Evolutionary conservation across 2,113 vertebrate genomes (phyloP).

Genomic region (Agelaius phoeniceus): DNA sequence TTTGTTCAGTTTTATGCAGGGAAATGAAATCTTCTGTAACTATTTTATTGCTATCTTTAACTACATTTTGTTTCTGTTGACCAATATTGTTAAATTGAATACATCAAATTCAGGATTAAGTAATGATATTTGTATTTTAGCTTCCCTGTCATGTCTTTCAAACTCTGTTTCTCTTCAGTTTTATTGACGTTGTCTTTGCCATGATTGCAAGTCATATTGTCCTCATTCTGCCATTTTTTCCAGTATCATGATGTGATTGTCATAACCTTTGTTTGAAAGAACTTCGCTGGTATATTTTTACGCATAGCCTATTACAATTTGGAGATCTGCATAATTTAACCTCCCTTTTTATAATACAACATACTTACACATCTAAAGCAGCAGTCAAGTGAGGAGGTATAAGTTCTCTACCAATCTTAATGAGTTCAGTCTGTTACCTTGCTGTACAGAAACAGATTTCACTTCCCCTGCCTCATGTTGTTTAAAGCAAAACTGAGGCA

Average conservation of each 20-base stretch:
- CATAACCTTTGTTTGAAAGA: not conserved
- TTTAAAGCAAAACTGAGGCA: not conserved
- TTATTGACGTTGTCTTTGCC: not conserved
- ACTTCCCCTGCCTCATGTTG: not conserved
- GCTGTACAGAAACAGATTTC: not conserved
- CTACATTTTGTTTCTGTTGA: not conserved
- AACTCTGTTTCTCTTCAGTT: not conserved
- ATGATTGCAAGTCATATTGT: not conserved
- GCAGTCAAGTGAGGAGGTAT: not conserved
- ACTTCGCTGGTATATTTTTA: slow-evolving; percentile 14
- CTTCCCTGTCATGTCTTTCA: not conserved
- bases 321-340: slow-evolving; percentile 6
- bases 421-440: not conserved
- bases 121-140: not conserved
- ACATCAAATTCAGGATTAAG: not conserved
- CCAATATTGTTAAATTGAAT: not conserved
- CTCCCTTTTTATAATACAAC: slow-evolving; percentile 12
- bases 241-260: not conserved
- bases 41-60: not conserved
- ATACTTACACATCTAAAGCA: slow-evolving; percentile 21
- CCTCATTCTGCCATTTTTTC: slow-evolving; percentile 36
- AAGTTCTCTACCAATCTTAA: not conserved
- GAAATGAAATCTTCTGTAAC: not conserved
- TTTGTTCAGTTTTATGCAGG: not conserved
- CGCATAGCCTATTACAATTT: not conserved